phyloP scores from a whole-genome alignment of 2,113 vertebrate species.

The Heterotis niloticus region DNA sequence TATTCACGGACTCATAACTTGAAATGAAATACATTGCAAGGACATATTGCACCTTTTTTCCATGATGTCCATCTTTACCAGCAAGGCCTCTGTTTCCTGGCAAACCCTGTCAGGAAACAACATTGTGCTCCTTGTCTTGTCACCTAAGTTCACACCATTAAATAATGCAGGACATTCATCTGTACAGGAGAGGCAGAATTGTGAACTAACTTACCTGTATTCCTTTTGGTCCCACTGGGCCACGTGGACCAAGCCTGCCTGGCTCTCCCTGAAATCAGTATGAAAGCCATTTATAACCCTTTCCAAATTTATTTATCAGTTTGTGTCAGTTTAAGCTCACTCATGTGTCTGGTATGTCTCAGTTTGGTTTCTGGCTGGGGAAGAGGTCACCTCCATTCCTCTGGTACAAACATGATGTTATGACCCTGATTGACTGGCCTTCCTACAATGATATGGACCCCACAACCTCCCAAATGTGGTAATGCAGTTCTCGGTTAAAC shows the following conservation, averaged over 20 bases:
- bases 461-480: too few relatives aligned
- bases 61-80: conserved; percentile 51
- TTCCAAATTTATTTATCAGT: background rate
- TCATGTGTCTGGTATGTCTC: background rate
- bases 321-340: background rate
- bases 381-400: background rate
- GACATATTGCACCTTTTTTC: conserved; percentile 53
- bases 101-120: conserved; percentile 46
- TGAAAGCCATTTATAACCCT: background rate
- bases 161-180: background rate
- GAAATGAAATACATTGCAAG: background rate
- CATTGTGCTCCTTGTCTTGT: background rate
- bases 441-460: too few relatives aligned
- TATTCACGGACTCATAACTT: background rate
- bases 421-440: too few relatives aligned
- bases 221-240: conserved; percentile 48
- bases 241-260: conserved; percentile 50
- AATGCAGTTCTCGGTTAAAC: too few relatives aligned
- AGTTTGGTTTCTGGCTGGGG: too few relatives aligned
- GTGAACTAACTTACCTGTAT: conserved; percentile 45
- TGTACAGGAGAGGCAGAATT: background rate
- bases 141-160: background rate
- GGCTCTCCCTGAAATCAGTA: conserved; percentile 50
- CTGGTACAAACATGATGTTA: too few relatives aligned
- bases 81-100: conserved; percentile 50